phyloP scores from a whole-genome alignment of 2,888 invertebrate species.

The Clusia tigrina region DNA sequence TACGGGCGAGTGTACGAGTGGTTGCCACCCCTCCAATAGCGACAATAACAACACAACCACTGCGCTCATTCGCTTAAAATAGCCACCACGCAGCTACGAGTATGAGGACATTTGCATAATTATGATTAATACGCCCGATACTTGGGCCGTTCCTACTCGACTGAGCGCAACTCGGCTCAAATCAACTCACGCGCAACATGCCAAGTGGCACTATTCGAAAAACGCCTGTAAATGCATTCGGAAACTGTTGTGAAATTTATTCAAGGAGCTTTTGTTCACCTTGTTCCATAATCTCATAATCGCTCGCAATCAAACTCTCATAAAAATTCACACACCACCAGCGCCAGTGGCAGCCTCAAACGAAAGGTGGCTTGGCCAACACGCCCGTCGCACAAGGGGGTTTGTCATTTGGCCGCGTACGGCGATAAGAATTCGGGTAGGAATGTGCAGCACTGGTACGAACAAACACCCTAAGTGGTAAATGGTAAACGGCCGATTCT shows the following conservation, averaged over 20 bases:
- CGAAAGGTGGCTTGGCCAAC: too few relatives aligned
- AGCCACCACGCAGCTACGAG: neutral
- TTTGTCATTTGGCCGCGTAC: neutral
- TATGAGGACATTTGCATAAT: conserved; percentile 52
- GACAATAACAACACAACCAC: conserved; percentile 1
- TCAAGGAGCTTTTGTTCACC: conserved; percentile 32
- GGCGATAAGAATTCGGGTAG: neutral
- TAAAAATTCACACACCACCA: conserved; percentile 48
- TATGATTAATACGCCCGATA: conserved; percentile 51
- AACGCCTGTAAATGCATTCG: conserved; percentile 42
- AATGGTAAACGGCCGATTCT: conserved; percentile 2
- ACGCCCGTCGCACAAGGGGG: neutral
- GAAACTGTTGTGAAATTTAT: conserved; percentile 41
- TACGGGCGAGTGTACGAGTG: conserved; percentile 27
- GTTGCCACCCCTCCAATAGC: neutral
- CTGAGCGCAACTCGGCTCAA: too few relatives aligned
- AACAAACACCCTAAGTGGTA: neutral
- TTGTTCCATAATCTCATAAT: conserved; percentile 41
- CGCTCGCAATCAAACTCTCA: conserved; percentile 54
- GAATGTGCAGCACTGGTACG: neutral
- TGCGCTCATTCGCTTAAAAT: neutral
- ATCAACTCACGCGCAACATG: conserved; percentile 12
- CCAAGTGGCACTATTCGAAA: conserved; percentile 29
- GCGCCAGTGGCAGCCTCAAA: too few relatives aligned
- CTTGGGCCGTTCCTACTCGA: conserved; percentile 7